Percentiles rank a stretch among this genome's conserved stretches.
These are phyloP conservation scores for Zaprionus vittiger DNA, from an alignment of 1,140 invertebrate genomes.

Conservation along the genomic window DNA sequence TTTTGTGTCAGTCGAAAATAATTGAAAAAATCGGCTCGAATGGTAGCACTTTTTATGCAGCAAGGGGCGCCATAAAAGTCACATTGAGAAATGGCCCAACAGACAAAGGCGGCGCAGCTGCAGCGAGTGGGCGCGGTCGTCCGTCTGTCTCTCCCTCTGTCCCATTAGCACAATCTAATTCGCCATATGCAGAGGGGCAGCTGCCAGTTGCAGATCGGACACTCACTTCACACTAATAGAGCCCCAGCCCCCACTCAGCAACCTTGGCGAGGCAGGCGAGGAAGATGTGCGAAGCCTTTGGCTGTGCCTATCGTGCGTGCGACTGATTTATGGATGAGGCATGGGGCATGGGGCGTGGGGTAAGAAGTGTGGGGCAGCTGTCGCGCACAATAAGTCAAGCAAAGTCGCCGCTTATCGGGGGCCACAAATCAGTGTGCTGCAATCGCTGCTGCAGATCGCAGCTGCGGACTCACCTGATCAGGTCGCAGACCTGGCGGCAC, in stretches of 20 bases:
- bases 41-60: constrained; percentile 19
- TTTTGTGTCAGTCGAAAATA: constrained; percentile 59
- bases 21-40: constrained; percentile 65
- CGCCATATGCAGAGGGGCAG: constrained; percentile 20
- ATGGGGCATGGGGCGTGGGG: not conserved
- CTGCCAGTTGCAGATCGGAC: constrained; percentile 1
- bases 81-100: constrained; percentile 63
- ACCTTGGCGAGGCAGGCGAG: not conserved
- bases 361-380: not conserved
- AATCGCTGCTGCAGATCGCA: constrained; percentile 1
- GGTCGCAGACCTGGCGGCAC: constrained; percentile 97
- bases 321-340: constrained; percentile 3
- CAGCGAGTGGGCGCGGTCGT: constrained; percentile 13
- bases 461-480: constrained; percentile 92
- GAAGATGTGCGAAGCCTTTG: not conserved
- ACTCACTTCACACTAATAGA: constrained; percentile 5
- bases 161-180: constrained; percentile 78
- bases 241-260: constrained; percentile 2
- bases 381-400: not conserved
- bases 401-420: not conserved
- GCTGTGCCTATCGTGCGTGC: not conserved
- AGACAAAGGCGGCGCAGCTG: constrained; percentile 9
- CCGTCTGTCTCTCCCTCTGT: constrained; percentile 21
- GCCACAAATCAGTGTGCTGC: constrained; percentile 1
- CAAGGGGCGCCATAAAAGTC: constrained; percentile 73